phyloP scores from a whole-genome alignment of 2,888 invertebrate species.

The Candidula unifasciata region DNA sequence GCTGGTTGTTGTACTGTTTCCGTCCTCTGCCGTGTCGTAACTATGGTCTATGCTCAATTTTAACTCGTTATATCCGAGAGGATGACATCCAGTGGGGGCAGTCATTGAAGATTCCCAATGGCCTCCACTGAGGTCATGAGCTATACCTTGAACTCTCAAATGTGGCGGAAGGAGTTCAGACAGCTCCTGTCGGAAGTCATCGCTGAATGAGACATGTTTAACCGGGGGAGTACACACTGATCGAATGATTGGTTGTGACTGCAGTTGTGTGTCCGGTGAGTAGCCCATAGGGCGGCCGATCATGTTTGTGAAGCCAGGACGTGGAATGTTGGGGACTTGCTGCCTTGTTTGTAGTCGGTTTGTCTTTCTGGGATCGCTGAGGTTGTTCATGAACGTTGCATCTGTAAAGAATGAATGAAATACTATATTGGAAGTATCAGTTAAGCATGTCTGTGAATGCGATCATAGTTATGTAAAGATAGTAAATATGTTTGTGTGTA shows the following conservation, averaged over 20 bases:
- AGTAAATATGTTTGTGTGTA: no score
- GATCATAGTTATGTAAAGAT: no score
- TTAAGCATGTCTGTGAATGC: no score
- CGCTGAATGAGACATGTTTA: constrained; percentile 55
- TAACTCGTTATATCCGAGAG: constrained; percentile 21
- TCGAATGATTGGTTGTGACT: not conserved
- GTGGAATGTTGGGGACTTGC: constrained; percentile 40
- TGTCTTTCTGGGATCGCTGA: constrained; percentile 25
- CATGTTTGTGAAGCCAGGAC: constrained; percentile 20
- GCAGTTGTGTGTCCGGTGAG: constrained; percentile 29
- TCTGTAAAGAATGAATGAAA: constrained; percentile 1
- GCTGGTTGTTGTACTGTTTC: constrained; percentile 58
- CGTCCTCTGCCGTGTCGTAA: constrained; percentile 56
- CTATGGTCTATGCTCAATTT: constrained; percentile 51
- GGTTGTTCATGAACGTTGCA: constrained; percentile 32
- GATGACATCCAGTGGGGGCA: not conserved
- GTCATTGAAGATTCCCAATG: constrained; percentile 19
- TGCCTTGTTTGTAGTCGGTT: not conserved
- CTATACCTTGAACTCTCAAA: not conserved
- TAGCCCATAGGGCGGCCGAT: constrained; percentile 9
- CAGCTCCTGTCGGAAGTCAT: constrained; percentile 48
- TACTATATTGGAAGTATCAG: no score
- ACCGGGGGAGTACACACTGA: constrained; percentile 50
- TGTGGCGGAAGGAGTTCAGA: constrained; percentile 42
- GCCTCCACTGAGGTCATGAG: not conserved